phyloP scores from a whole-genome alignment of 2,888 invertebrate genomes.

The Orthosia incerta region DNA sequence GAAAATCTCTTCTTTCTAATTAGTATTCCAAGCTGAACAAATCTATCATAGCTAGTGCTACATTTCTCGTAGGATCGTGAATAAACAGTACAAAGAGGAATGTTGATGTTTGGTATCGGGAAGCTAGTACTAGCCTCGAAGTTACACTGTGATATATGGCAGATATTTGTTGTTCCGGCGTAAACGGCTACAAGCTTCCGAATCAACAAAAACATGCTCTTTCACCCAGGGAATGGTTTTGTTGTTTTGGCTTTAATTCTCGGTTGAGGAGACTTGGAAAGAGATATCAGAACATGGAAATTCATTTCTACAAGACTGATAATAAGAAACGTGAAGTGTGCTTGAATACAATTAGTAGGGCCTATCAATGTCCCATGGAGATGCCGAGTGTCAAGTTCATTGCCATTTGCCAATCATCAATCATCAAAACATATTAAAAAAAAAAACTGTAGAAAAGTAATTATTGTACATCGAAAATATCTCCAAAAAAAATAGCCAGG shows the following conservation, averaged over 20 bases:
- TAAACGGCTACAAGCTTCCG: slow-evolving; percentile 17
- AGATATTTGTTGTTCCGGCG: slow-evolving; percentile 37
- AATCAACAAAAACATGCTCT: slow-evolving; percentile 44
- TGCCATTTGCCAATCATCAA: too few relatives aligned
- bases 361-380: not conserved
- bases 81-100: slow-evolving; percentile 31
- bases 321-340: slow-evolving; percentile 8
- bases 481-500: too few relatives aligned
- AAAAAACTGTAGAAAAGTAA: too few relatives aligned
- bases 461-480: too few relatives aligned
- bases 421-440: too few relatives aligned
- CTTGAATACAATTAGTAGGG: slow-evolving; percentile 2
- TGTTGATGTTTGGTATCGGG: slow-evolving; percentile 23
- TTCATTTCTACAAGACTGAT: not conserved
- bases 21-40: slow-evolving; percentile 33
- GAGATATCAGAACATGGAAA: slow-evolving; percentile 1
- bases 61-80: slow-evolving; percentile 49
- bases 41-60: slow-evolving; percentile 32
- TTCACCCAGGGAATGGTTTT: slow-evolving; percentile 27
- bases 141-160: slow-evolving; percentile 28
- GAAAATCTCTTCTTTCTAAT: slow-evolving; percentile 31
- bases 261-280: not conserved
- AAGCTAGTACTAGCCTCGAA: slow-evolving; percentile 3
- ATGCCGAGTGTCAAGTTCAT: slow-evolving; percentile 23
- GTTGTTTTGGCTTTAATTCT: slow-evolving; percentile 24